phyloP scores from a whole-genome alignment of 2,797 vertebrate genomes.

The Coregonus suidteri region DNA sequence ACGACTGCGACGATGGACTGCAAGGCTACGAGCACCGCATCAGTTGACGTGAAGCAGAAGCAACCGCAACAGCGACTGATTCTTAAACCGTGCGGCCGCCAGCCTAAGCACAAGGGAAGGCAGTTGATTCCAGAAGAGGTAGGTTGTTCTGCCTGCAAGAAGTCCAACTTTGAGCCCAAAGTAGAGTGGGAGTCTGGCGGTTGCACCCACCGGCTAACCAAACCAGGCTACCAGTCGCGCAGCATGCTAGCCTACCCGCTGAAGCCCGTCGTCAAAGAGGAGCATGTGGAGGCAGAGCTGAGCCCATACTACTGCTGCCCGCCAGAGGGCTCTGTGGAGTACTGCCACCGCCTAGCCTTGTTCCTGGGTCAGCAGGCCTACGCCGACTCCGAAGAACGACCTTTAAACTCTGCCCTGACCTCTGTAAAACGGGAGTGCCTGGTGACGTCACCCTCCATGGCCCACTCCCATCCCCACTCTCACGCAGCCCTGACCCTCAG shows the following conservation, averaged over 20 bases:
- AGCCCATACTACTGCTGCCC: slow-evolving; percentile 82
- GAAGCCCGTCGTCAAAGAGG: slow-evolving; percentile 76
- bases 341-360: slow-evolving; percentile 89
- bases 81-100: not conserved
- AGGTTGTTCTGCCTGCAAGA: slow-evolving; percentile 63
- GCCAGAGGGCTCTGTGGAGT: slow-evolving; percentile 80
- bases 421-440: slow-evolving; percentile 91
- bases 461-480: slow-evolving; percentile 62
- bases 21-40: slow-evolving; percentile 40
- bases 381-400: slow-evolving; percentile 81
- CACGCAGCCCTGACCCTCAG: slow-evolving; percentile 72
- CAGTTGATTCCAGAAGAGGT: slow-evolving; percentile 22
- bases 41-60: slow-evolving; percentile 44
- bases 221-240: slow-evolving; percentile 75
- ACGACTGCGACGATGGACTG: slow-evolving; percentile 53
- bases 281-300: slow-evolving; percentile 76
- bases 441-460: slow-evolving; percentile 81
- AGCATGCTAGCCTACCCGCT: slow-evolving; percentile 76
- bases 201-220: slow-evolving; percentile 67
- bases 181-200: slow-evolving; percentile 67
- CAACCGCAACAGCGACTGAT: slow-evolving; percentile 41
- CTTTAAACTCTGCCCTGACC: slow-evolving; percentile 67
- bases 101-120: slow-evolving; percentile 54
- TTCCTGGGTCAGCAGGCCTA: slow-evolving; percentile 89
- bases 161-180: slow-evolving; percentile 70